phyloP scores from a whole-genome alignment of 2,797 vertebrate genomes.

The Tachyglossus aculeatus region DNA sequence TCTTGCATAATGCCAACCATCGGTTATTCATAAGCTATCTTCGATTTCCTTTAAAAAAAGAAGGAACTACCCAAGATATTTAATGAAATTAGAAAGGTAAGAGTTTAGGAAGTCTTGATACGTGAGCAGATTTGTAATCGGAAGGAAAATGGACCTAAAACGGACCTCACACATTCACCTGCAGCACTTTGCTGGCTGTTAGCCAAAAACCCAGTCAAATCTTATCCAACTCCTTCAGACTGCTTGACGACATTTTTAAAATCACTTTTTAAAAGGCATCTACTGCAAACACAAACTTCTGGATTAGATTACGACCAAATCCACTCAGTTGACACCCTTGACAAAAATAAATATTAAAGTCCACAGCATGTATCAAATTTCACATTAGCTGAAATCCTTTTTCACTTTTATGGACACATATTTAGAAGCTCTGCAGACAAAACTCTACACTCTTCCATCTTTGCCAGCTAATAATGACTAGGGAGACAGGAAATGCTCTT shows the following conservation, averaged over 20 bases:
- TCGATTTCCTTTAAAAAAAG: constrained; percentile 17
- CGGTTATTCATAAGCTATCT: background rate
- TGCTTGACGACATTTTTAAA: constrained; percentile 8
- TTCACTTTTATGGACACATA: no score
- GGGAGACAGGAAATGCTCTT: no score
- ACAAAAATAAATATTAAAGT: no score
- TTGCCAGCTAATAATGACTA: no score
- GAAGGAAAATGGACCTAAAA: constrained; percentile 11
- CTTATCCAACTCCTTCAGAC: constrained; percentile 3
- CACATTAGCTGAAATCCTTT: no score
- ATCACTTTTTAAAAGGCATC: constrained; percentile 12
- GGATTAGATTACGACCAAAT: no score
- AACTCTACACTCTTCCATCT: no score
- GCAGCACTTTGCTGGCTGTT: background rate
- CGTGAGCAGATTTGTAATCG: constrained; percentile 9
- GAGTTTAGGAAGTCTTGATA: constrained; percentile 15
- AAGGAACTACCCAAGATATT: background rate
- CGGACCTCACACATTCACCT: background rate
- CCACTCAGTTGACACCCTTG: no score
- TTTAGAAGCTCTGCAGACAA: no score
- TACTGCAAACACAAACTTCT: background rate
- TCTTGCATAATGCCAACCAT: constrained; percentile 23
- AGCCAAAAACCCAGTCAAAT: background rate
- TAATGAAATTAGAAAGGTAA: constrained; percentile 1
- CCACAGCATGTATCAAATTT: no score